Evolutionary conservation across 2,888 invertebrate genomes (phyloP).

Genomic region (Cryptocephalus moraei): DNA sequence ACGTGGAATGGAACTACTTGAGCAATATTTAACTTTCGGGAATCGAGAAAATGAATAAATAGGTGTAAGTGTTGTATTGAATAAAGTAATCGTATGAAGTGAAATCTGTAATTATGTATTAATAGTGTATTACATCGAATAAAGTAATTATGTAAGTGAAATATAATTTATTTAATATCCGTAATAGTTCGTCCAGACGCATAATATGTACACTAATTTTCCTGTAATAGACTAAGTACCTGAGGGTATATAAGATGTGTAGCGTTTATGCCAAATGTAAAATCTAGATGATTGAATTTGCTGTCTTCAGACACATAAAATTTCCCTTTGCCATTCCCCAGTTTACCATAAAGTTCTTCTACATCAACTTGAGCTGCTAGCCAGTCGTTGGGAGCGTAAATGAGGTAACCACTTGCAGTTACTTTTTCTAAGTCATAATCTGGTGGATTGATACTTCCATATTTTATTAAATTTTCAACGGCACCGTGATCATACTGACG

Average conservation of each 20-base stretch:
- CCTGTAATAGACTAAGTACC: constrained; percentile 17
- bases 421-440: constrained; percentile 36
- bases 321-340: constrained; percentile 19
- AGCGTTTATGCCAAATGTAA: constrained; percentile 26
- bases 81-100: no score
- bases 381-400: constrained; percentile 43
- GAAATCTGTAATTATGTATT: no score
- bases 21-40: no score
- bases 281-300: constrained; percentile 30
- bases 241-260: constrained; percentile 23
- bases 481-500: constrained; percentile 48
- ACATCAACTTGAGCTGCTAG: constrained; percentile 34
- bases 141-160: no score
- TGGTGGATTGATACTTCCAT: constrained; percentile 34
- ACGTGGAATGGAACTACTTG: no score
- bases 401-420: constrained; percentile 37
- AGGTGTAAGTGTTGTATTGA: no score
- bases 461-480: constrained; percentile 21
- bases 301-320: constrained; percentile 22
- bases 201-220: no score
- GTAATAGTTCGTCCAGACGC: no score
- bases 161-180: no score
- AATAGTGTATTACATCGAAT: no score
- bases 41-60: no score
- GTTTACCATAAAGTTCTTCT: constrained; percentile 25